These are phyloP conservation scores for Poecilia gillii DNA, from an alignment of 2,797 vertebrate species.

Conservation along the genomic window DNA sequence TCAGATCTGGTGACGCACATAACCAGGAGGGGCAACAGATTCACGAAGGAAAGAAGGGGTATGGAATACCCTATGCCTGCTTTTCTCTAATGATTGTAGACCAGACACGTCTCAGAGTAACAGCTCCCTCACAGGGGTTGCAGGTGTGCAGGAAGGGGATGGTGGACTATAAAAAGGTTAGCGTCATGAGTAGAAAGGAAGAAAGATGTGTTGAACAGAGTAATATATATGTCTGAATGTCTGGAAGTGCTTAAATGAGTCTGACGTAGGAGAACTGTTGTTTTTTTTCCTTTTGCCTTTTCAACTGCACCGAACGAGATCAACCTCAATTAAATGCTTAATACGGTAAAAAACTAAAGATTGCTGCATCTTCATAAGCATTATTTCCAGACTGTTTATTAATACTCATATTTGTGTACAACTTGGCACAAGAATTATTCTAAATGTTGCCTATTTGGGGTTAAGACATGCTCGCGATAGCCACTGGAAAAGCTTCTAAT, in stretches of 20 bases:
- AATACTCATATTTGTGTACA: conserved; percentile 9
- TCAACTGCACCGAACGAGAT: conserved; percentile 16
- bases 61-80: conserved; percentile 9
- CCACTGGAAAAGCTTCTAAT: background rate
- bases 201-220: background rate
- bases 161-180: background rate
- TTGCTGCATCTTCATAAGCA: background rate
- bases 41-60: conserved; percentile 19
- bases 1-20: conserved; percentile 34
- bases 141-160: background rate
- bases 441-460: background rate
- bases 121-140: conserved; percentile 2
- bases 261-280: background rate
- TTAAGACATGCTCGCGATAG: background rate
- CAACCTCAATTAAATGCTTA: background rate
- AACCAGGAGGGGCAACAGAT: conserved; percentile 45
- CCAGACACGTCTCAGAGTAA: conserved; percentile 20
- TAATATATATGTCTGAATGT: too few species aligned
- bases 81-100: conserved; percentile 30
- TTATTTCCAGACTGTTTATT: background rate
- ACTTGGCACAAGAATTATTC: conserved; percentile 3
- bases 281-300: background rate
- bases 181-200: background rate
- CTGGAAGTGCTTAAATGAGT: conserved; percentile 11
- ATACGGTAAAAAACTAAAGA: background rate